Base-by-base conservation (phyloP, 1,140 invertebrate species). In the Zaprionus davidi region DNA sequence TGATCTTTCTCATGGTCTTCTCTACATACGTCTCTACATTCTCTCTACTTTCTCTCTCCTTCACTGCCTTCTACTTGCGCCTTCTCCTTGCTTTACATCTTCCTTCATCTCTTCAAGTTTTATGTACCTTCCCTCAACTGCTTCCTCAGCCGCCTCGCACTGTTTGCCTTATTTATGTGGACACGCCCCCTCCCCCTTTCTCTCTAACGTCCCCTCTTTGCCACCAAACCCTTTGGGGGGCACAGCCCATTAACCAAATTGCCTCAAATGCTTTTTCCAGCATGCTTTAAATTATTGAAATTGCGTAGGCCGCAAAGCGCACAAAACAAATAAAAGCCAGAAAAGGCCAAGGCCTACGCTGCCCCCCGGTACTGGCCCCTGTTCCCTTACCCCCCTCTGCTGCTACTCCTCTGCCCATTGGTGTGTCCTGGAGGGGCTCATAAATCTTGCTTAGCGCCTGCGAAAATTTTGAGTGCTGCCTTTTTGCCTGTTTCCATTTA, bases 191-290 rank as follows among this genome's bases (percentile, higher is more conserved):
- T 5, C 20, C 46, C n/a, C 1, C 4, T 12, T 13, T 11, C 9
- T 3, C 46, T 41, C 38, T 41, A 2, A 28, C 7, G 1, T 31
- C 28, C 20, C 20, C 44, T 12, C 9, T 6, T 20, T 41, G 17
- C 34, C 9, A 38, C 0, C 3, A 26, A 87, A 87, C 79, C 79
- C 76, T 86, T 86, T 79, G 28, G 73, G 22, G 74, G 74, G 75
- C 67, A 83, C 75, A 84, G 74, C 56, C 85, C 84, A 88, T 88
- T 88, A 88, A 84, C 81, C 81, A 88, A 88, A 88, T 88, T 90
- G 84, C 84, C 85, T 79, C 72, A 76, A 83, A 66, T 66, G 49
- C 51, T 55, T 36, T 56, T n/a, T 56, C 17, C 22, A 78, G 41
- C n/a, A 88, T 73, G 82, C 66, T 78, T 51, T 51, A 51, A 51